phyloP scores from a whole-genome alignment of 2,888 invertebrate species.

The Ariolimax columbianus region DNA sequence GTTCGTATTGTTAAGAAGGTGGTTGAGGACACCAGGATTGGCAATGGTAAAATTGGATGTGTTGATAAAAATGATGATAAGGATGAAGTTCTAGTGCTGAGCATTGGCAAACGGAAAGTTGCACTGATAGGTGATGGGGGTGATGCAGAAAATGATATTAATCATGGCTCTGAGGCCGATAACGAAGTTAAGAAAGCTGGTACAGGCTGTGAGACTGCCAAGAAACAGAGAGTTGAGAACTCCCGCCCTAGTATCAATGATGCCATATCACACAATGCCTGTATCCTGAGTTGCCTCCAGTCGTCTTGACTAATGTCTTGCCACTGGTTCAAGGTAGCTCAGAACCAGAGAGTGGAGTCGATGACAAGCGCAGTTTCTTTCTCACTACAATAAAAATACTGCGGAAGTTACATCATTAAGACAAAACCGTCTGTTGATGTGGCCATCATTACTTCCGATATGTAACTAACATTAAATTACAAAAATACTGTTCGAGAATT shows the following conservation, averaged over 20 bases:
- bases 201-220: not conserved
- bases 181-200: not conserved
- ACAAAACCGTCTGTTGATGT: too few species aligned
- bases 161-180: conserved; percentile 1
- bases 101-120: conserved; percentile 26
- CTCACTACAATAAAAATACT: too few species aligned
- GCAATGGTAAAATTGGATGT: not conserved
- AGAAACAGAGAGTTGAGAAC: conserved; percentile 45
- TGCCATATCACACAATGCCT: conserved; percentile 63
- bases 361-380: too few species aligned
- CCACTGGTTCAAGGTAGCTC: too few species aligned
- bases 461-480: too few species aligned
- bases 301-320: too few species aligned
- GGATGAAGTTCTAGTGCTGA: conserved; percentile 43
- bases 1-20: conserved; percentile 5
- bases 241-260: conserved; percentile 62
- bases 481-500: too few species aligned
- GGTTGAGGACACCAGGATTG: not conserved
- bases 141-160: not conserved
- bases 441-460: too few species aligned
- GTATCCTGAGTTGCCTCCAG: conserved; percentile 20
- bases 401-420: too few species aligned
- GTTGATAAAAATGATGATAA: conserved; percentile 21
- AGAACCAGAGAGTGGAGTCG: too few species aligned
- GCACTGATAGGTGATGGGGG: not conserved